Evolutionary conservation across 2,113 vertebrate genomes (phyloP), one percentile per base, ranked within the genome.

Genomic region (Pao palembangensis): DNA sequence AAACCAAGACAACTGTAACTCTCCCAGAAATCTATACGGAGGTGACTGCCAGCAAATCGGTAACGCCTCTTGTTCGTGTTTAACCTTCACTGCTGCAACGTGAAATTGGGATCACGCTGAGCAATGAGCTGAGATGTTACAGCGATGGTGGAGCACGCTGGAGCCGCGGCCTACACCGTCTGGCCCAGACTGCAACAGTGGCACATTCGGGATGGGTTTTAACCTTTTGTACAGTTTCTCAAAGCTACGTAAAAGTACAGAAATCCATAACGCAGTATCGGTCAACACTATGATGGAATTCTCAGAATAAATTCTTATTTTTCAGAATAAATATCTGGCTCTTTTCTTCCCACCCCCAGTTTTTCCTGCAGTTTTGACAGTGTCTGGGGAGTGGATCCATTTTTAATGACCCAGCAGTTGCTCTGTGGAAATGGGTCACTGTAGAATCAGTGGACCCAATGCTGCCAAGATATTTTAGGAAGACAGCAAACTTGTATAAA

Each of bases 401-500:
- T 61, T 83, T 85, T 79, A 75, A 83, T 83, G 75, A 72, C 73
- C 73, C 46, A 52, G 58, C 67, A 58, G 66, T 28, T 51, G 51
- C 44, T 76, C 60, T 65, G 58, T 78, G 68, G 65, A 86, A 83
- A 80, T 79, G 64, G 66, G 76, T 68, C 76, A 71, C 61, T 51
- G 58, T 50, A 53, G 66, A 75, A 71, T 25, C 64, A 46, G 44
- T 61, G 61, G 42, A 65, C 50, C 38, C 19, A 55, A 51, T 56
- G 62, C 68, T 42, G 50, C 15, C 54, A 6, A 13, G 56, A 62
- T 61, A 64, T 69, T 63, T 73, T 62, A 53, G 21, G 64, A 34
- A n/a, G 56, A 23, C 50, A 21, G 43, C 16, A 28, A 28, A 60
- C 19, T 42, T 47, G 38, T 63, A 41, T 58, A 61, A 47, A 48